Evolutionary conservation across 2,888 invertebrate genomes (phyloP), one percentile per base, ranked within the genome.

Genomic region (Phengaris arion): DNA sequence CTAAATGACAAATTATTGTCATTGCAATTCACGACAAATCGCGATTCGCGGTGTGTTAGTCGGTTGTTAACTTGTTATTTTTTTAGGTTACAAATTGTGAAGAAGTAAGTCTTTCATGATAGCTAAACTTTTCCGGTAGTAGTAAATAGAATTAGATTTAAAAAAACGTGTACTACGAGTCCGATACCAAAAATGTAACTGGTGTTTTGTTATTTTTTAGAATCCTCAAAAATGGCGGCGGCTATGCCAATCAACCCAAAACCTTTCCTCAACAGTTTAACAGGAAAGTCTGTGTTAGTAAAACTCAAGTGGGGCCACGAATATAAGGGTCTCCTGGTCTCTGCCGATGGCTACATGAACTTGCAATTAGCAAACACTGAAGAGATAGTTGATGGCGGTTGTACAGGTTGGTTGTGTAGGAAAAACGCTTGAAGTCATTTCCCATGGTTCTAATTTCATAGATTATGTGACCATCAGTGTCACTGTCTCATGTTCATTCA

Each of bases 301-400:
- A 99, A 99, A 92, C 94, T 99, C 78, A 99, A 99, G 89, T 99
- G 99, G 99, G 99, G 99, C 52, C 99, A 99, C 90, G 99, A 99
- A 91, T 99, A 99, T 91, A 99, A 99, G 95, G 99, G 99, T 13
- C 97, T 98, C 82, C 94, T 99, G 55, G 99, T 99, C 0, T 99
- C 99, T 5, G 98, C 99, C 1, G 99, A 99, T 92, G 98, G 98
- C 8, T 99, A 99, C 87, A 99, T 99, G 99, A 99, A 99, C 89
- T 93, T 99, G 81, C 99, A 99, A 93, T 92, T 99, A 78, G 99
- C 99, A 0, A 99, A 99, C 87, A 98, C 99, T 9, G 99, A 99
- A 91, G 99, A 99, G 94, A 97, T 96, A 85, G 97, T 99, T 79
- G 99, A 99, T 85, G 98, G 98, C 75, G 95, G 95, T 79, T 95